Conservation (phyloP, 2,113 vertebrate genomes). For the Xenopus borealis region DNA sequence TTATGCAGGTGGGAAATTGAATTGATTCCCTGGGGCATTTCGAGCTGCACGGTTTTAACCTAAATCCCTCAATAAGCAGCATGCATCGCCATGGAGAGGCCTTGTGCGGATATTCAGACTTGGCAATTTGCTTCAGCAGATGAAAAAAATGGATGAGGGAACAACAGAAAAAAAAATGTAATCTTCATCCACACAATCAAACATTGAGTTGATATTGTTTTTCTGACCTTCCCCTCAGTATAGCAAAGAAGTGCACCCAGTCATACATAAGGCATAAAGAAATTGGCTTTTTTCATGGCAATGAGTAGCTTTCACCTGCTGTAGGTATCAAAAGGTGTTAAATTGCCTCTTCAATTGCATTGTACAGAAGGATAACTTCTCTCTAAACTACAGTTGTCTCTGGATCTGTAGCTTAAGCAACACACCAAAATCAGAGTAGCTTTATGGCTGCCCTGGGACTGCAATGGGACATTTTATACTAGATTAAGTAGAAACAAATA, state of each 20-base stretch:
- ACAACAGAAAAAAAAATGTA: conserved; percentile 17
- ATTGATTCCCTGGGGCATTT: conserved; percentile 32
- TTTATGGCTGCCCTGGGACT: neutral
- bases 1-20: conserved; percentile 24
- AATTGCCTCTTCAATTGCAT: neutral
- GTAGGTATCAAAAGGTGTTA: neutral
- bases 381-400: neutral
- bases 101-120: neutral
- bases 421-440: neutral
- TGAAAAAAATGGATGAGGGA: conserved; percentile 9
- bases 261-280: neutral
- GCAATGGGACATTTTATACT: neutral
- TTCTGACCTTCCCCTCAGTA: conserved; percentile 20
- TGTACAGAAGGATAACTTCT: neutral
- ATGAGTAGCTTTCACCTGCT: neutral
- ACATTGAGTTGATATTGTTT: conserved; percentile 37
- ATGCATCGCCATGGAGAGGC: neutral
- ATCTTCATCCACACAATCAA: conserved; percentile 8
- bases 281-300: neutral
- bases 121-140: neutral
- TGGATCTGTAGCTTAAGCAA: neutral
- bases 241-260: conserved; percentile 6
- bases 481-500: no score
- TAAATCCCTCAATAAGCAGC: conserved; percentile 10
- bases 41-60: conserved; percentile 29